Evolutionary conservation across 1,140 invertebrate species (phyloP).

Genomic region (Drosophila simulans): DNA sequence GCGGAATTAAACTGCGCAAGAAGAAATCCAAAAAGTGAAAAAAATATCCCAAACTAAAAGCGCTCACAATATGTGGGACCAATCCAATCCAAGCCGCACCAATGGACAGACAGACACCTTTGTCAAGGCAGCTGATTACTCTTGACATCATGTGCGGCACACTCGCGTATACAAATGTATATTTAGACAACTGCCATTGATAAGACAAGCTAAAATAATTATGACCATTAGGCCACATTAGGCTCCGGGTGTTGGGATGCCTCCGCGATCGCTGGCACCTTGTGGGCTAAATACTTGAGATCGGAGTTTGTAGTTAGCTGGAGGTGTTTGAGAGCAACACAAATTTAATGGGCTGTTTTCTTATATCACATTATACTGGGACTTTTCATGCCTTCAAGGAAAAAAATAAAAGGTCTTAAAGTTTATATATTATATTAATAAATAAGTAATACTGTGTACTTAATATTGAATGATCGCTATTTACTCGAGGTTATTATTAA

Average conservation of each 20-base stretch:
- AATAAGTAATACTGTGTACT: not conserved
- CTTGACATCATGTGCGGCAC: conserved; percentile 46
- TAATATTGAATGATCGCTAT: too few species aligned
- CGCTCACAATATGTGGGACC: conserved; percentile 75
- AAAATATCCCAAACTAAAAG: conserved; percentile 49
- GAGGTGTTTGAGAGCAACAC: conserved; percentile 9
- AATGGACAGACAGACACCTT: conserved; percentile 48
- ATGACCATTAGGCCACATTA: conserved; percentile 73
- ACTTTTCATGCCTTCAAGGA: not conserved
- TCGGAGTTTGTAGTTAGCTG: not conserved
- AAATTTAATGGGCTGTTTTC: conserved; percentile 10
- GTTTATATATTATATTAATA: too few species aligned
- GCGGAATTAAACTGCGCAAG: conserved; percentile 63
- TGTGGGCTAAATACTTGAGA: conserved; percentile 27
- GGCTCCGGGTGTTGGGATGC: conserved; percentile 49
- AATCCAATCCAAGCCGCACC: conserved; percentile 12
- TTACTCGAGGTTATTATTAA: too few species aligned
- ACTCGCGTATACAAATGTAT: conserved; percentile 57
- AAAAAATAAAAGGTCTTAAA: not conserved
- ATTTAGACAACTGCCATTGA: conserved; percentile 66
- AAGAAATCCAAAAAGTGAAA: conserved; percentile 29
- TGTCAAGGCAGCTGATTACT: conserved; percentile 63
- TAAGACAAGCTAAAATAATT: conserved; percentile 79
- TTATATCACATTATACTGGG: not conserved
- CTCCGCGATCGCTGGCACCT: conserved; percentile 27